Evolutionary conservation across 2,797 vertebrate genomes (phyloP).

Genomic region (Malacoraja senta): DNA sequence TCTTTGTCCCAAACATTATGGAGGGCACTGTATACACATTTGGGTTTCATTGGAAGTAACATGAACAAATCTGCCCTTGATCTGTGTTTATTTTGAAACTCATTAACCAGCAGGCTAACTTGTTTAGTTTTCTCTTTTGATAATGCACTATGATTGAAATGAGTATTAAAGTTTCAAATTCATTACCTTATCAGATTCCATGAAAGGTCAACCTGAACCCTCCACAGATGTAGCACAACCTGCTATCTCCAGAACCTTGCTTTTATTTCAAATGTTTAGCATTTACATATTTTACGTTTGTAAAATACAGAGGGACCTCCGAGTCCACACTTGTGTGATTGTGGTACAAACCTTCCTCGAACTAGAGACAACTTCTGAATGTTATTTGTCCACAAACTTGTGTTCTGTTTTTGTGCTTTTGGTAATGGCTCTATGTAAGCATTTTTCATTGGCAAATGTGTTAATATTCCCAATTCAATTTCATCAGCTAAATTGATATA

Average conservation of each 20-base stretch:
- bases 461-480: background rate
- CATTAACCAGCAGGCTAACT: background rate
- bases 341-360: background rate
- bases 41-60: background rate
- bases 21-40: too few species aligned
- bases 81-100: background rate
- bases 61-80: background rate
- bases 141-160: too few species aligned
- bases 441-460: background rate
- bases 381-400: background rate
- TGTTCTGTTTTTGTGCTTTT: background rate
- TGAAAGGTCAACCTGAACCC: too few species aligned
- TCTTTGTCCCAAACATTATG: too few species aligned
- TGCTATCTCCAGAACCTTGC: too few species aligned
- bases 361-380: background rate
- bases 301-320: background rate
- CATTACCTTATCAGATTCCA: too few species aligned
- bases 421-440: background rate
- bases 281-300: too few species aligned
- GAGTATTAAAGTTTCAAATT: too few species aligned
- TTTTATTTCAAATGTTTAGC: too few species aligned
- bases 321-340: too few species aligned
- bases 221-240: too few species aligned
- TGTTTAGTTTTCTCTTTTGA: background rate
- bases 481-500: background rate